These are phyloP conservation scores for Tribolium freemani DNA, from an alignment of 2,888 invertebrate species.

Conservation along the genomic window DNA sequence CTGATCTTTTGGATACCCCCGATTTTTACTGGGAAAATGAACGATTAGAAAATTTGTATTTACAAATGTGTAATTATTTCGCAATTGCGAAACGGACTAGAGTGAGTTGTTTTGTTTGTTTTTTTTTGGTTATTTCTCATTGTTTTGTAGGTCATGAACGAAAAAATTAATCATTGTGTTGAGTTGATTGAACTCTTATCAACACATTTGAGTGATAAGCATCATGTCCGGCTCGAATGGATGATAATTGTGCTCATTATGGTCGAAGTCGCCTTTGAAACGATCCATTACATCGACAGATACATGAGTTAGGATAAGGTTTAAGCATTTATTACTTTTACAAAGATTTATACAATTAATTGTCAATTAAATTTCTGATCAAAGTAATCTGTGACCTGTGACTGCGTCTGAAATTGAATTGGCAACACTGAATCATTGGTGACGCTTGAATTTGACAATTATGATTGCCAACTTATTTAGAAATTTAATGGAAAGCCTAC, in stretches of 20 bases:
- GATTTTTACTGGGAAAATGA: constrained; percentile 99
- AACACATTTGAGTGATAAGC: constrained; percentile 90
- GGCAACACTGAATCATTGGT: no score
- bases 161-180: constrained; percentile 94
- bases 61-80: constrained; percentile 86
- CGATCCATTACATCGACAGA: constrained; percentile 81
- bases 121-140: constrained; percentile 36
- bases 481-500: no score
- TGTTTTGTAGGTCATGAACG: constrained; percentile 87
- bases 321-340: background rate
- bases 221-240: constrained; percentile 95
- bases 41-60: constrained; percentile 87
- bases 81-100: constrained; percentile 87
- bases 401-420: no score
- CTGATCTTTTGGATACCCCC: constrained; percentile 93
- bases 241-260: constrained; percentile 97
- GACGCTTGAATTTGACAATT: no score
- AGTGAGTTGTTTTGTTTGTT: constrained; percentile 72
- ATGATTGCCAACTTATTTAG: no score
- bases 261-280: constrained; percentile 93
- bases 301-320: constrained; percentile 62
- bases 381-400: no score
- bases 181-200: constrained; percentile 92
- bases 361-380: no score
- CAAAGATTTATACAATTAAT: no score